Base-by-base conservation (phyloP, 2,797 vertebrate species). In the Nannoperca australis region DNA sequence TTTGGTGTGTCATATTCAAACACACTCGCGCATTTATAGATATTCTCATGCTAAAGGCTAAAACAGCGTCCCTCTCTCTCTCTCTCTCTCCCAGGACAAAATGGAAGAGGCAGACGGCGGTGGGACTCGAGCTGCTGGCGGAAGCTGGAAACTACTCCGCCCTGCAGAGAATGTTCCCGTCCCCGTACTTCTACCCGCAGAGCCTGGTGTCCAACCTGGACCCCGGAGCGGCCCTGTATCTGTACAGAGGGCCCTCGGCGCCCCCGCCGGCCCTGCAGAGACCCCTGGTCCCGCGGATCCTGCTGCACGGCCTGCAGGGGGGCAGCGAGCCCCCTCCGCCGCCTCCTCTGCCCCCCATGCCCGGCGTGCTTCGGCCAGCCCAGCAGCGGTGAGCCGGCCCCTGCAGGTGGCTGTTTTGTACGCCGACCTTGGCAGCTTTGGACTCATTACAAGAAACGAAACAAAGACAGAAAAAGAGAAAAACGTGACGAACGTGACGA, bases 131-230 rank as follows among this genome's bases (percentile, higher is more conserved):
- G 92, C 94, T 99, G 70, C 92, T 99, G 92, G 98, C 98, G 1
- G 98, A 99, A 84, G 98, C 98, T 0, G 98, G 98, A 38, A 99
- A 99, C 91, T 99, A 99, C 89, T 98, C 97, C 0, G 98, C 98
- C 27, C 95, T 99, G 40, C 98, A 99, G 94, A 94, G 98, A 91
- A 98, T 99, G 97, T 99, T 99, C 90, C 98, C 98, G 42, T 98
- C 98, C 66, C 98, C 98, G 73, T 99, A 99, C 82, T 99, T 99
- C 96, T 99, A 99, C 90, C 98, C 98, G 45, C 98, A 98, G 90
- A 98, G 97, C 69, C 90, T 99, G 68, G 95, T 99, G 79, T 98
- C 98, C 90, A 99, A 98, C 91, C 92, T 99, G 94, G 97, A 99
- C 85, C 98, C 97, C 7, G 95, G 96, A 62, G 97, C 97, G 34